Evolutionary conservation across 2,888 invertebrate species (phyloP).

Genomic region (Drosophila paramelanica): DNA sequence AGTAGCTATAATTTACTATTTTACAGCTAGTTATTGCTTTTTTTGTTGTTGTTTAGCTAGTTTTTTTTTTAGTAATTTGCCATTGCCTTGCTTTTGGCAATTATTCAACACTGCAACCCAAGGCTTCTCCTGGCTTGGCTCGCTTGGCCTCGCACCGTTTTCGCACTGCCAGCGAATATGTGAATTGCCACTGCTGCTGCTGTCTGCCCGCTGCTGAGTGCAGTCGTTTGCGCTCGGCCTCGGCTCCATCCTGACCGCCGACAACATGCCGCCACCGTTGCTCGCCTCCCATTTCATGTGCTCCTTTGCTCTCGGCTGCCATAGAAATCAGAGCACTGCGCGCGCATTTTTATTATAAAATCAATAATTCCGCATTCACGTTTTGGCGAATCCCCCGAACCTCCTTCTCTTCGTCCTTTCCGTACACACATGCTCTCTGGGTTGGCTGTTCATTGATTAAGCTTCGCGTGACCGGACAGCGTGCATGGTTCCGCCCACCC

Average conservation of each 20-base stretch:
- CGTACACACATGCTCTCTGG: conserved; percentile 4
- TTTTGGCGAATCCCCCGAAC: conserved; percentile 8
- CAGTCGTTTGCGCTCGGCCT: conserved; percentile 29
- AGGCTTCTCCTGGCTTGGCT: conserved; percentile 44
- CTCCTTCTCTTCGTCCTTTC: neutral
- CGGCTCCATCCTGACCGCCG: conserved; percentile 74
- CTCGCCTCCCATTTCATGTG: conserved; percentile 15
- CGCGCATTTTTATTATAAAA: conserved; percentile 78
- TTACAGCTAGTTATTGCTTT: conserved; percentile 24
- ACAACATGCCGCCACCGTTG: conserved; percentile 62
- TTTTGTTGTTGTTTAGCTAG: conserved; percentile 12
- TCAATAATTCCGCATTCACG: conserved; percentile 78
- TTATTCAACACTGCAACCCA: conserved; percentile 8
- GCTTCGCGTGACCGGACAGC: conserved; percentile 51
- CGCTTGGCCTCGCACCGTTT: conserved; percentile 52
- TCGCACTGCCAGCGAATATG: conserved; percentile 47
- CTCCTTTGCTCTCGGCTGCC: conserved; percentile 33
- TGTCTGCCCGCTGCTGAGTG: conserved; percentile 18
- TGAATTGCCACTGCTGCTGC: conserved; percentile 17
- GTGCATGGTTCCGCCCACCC: conserved; percentile 43
- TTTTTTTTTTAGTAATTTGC: conserved; percentile 14
- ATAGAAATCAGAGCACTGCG: conserved; percentile 78
- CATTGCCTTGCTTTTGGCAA: too few species aligned
- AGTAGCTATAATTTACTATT: conserved; percentile 20
- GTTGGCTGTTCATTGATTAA: conserved; percentile 62